Percentiles rank a stretch among this genome's conserved stretches.
Evolutionary conservation across 1,140 invertebrate genomes (phyloP).

Genomic region (Micrasema minimum): DNA sequence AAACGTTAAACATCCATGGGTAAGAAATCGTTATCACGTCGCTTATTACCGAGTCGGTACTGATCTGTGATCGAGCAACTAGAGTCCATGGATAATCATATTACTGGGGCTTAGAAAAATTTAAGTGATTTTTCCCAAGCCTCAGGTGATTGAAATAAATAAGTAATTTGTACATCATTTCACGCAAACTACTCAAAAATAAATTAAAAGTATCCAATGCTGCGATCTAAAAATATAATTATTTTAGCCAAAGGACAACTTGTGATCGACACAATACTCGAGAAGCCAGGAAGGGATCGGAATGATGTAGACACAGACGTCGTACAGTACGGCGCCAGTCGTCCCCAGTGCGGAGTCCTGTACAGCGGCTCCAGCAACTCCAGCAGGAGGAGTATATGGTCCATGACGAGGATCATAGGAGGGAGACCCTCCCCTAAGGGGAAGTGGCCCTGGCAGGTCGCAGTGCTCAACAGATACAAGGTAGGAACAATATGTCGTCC

Average conservation of each 20-base stretch:
- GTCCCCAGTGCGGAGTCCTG: constrained; percentile 39
- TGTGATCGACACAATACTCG: constrained; percentile 46
- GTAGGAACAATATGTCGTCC: constrained; percentile 67
- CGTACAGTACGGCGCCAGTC: not conserved
- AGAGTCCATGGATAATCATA: too few species aligned
- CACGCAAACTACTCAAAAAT: too few species aligned
- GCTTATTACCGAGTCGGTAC: too few species aligned
- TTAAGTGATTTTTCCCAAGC: too few species aligned
- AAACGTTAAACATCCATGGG: too few species aligned
- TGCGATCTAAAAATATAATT: constrained; percentile 14
- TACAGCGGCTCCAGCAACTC: constrained; percentile 38
- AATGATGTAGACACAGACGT: constrained; percentile 45
- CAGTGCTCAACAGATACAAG: constrained; percentile 83
- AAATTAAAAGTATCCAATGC: too few species aligned
- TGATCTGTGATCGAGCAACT: too few species aligned
- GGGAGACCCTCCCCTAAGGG: constrained; percentile 80
- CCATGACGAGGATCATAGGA: constrained; percentile 85
- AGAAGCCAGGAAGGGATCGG: constrained; percentile 40
- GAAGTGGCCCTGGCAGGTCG: constrained; percentile 95
- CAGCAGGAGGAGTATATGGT: constrained; percentile 45
- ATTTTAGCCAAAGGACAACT: constrained; percentile 44
- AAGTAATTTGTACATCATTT: too few species aligned
- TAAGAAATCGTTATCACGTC: too few species aligned
- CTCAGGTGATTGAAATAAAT: too few species aligned
- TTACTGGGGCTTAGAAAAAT: too few species aligned